These are phyloP conservation scores for Psilopsiagon aymara DNA, from an alignment of 2,113 vertebrate species.

Conservation along the genomic window DNA sequence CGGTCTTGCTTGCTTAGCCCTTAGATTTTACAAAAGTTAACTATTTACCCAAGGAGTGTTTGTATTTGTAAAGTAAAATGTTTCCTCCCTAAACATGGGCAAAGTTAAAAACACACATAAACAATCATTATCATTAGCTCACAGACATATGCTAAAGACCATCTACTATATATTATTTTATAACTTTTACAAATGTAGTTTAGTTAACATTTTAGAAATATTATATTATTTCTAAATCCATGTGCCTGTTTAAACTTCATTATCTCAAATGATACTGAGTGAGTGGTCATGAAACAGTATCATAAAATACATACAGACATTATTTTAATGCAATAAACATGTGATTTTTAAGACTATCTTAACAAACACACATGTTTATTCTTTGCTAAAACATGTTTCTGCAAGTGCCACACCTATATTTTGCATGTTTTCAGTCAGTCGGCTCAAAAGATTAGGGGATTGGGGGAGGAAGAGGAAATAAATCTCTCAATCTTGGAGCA, in stretches of 20 bases:
- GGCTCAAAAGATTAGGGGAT: slow-evolving; percentile 8
- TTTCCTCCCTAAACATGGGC: slow-evolving; percentile 77
- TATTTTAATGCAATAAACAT: slow-evolving; percentile 99
- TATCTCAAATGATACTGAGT: slow-evolving; percentile 99
- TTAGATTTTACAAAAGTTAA: slow-evolving; percentile 76
- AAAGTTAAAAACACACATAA: slow-evolving; percentile 88
- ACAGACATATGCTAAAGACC: slow-evolving; percentile 94
- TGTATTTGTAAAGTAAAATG: slow-evolving; percentile 80
- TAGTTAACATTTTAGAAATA: slow-evolving; percentile 98
- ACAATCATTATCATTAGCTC: slow-evolving; percentile 96
- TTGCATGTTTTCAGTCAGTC: slow-evolving; percentile 77
- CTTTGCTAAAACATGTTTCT: slow-evolving; percentile 99
- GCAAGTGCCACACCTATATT: slow-evolving; percentile 99
- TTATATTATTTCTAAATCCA: slow-evolving; percentile 95
- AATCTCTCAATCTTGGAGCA: slow-evolving; percentile 2
- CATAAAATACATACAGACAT: slow-evolving; percentile 99
- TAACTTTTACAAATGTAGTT: slow-evolving; percentile 93
- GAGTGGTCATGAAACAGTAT: slow-evolving; percentile 99
- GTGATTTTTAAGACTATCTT: slow-evolving; percentile 97
- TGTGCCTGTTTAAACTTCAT: slow-evolving; percentile 99
- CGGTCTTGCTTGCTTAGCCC: slow-evolving; percentile 78
- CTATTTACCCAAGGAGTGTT: slow-evolving; percentile 77
- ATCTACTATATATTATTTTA: slow-evolving; percentile 97
- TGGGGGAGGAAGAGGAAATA: background rate
- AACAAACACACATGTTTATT: slow-evolving; percentile 99